These are phyloP conservation scores for Oxygymnocypris stewartii DNA, from an alignment of 2,113 vertebrate genomes.

Conservation along the genomic window DNA sequence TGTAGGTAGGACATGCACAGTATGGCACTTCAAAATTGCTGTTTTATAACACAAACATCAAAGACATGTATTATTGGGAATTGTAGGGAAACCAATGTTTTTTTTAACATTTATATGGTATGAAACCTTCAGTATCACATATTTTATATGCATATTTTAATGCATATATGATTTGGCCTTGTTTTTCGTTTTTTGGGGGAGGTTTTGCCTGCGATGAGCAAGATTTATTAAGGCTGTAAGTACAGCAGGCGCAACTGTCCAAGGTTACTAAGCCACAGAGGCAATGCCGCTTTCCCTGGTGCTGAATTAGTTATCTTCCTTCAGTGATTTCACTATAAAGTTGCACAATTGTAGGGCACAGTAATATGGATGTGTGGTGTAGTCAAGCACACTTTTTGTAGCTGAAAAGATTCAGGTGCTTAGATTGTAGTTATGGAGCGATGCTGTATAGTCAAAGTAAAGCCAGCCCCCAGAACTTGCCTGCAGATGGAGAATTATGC, in stretches of 20 bases:
- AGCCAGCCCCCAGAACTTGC: background rate
- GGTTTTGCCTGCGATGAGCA: background rate
- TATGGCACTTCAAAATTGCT: background rate
- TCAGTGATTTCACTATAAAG: background rate
- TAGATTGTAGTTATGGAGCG: background rate
- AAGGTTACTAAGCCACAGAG: conserved; percentile 49
- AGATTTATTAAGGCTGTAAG: background rate
- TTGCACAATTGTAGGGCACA: background rate
- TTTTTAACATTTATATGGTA: background rate
- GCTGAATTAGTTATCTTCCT: background rate
- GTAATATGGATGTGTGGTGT: background rate
- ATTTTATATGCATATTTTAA: too few relatives aligned
- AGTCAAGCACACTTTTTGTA: background rate
- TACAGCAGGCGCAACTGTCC: conserved; percentile 12
- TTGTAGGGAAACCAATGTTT: background rate
- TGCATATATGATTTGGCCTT: background rate
- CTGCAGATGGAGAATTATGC: background rate
- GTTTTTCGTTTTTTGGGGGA: too few relatives aligned
- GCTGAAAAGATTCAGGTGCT: background rate
- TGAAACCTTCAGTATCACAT: background rate
- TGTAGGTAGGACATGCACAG: background rate
- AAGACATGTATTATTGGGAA: background rate
- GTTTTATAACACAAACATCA: background rate
- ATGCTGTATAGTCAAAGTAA: background rate
- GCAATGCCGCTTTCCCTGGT: background rate